Percentiles rank a stretch among this genome's conserved stretches.
Evolutionary conservation across 2,797 vertebrate species (phyloP).

Genomic region (Peromyscus melanophrys): DNA sequence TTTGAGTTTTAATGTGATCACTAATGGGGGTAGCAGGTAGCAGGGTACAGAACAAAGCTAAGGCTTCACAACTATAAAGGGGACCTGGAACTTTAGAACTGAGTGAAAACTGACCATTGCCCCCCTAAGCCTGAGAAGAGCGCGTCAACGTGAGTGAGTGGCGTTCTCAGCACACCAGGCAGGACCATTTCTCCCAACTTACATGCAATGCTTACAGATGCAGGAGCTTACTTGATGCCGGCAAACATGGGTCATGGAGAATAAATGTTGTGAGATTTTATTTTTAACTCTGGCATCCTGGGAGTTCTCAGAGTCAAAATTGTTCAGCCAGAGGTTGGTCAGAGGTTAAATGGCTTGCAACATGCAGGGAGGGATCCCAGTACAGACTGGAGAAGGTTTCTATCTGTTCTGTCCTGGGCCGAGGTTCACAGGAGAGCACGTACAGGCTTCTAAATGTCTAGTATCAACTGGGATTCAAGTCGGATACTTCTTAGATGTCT

Average conservation of each 20-base stretch:
- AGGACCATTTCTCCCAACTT: not conserved
- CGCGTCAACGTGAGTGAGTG: not conserved
- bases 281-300: constrained; percentile 24
- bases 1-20: not conserved
- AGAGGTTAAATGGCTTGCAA: not conserved
- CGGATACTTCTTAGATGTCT: not conserved
- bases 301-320: not conserved
- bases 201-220: not conserved
- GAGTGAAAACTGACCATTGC: not conserved
- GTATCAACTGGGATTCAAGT: too few relatives aligned
- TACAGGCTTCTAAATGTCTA: not conserved
- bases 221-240: not conserved
- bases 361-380: not conserved
- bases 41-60: not conserved
- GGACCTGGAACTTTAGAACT: not conserved
- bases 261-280: not conserved
- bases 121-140: not conserved
- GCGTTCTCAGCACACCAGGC: not conserved
- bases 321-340: not conserved
- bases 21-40: not conserved
- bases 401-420: not conserved
- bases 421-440: not conserved
- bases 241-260: not conserved
- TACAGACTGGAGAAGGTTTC: not conserved
- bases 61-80: not conserved